Evolutionary conservation across 2,797 vertebrate genomes (phyloP).

Genomic region (Acrocephalus scirpaceus): DNA sequence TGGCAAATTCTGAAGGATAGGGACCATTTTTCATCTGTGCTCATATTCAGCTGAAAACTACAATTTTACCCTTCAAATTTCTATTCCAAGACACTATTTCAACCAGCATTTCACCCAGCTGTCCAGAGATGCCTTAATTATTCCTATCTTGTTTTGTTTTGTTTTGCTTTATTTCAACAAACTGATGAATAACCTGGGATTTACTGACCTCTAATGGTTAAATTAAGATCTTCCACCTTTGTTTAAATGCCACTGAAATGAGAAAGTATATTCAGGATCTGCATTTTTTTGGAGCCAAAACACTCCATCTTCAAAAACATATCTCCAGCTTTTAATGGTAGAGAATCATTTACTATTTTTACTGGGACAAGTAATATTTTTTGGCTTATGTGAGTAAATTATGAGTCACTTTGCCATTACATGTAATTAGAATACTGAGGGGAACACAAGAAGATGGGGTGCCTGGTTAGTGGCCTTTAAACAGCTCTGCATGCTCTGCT

Average conservation of each 20-base stretch:
- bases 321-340: not conserved
- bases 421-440: not conserved
- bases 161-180: not conserved
- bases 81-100: not conserved
- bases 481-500: not conserved
- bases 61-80: not conserved
- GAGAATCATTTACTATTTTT: not conserved
- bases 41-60: not conserved
- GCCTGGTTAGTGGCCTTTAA: not conserved
- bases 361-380: not conserved
- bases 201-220: slow-evolving; percentile 73
- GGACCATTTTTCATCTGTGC: not conserved
- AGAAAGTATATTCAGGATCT: not conserved
- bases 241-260: not conserved
- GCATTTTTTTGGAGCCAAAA: not conserved
- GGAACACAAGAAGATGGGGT: not conserved
- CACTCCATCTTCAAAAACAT: not conserved
- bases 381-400: not conserved
- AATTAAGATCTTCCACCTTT: slow-evolving; percentile 19
- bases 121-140: not conserved
- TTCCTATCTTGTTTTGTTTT: not conserved
- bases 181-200: not conserved
- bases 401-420: not conserved
- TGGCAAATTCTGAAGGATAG: not conserved
- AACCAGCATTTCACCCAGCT: not conserved